phyloP scores from a whole-genome alignment of 2,113 vertebrate species.

The Rhinichthys klamathensis region DNA sequence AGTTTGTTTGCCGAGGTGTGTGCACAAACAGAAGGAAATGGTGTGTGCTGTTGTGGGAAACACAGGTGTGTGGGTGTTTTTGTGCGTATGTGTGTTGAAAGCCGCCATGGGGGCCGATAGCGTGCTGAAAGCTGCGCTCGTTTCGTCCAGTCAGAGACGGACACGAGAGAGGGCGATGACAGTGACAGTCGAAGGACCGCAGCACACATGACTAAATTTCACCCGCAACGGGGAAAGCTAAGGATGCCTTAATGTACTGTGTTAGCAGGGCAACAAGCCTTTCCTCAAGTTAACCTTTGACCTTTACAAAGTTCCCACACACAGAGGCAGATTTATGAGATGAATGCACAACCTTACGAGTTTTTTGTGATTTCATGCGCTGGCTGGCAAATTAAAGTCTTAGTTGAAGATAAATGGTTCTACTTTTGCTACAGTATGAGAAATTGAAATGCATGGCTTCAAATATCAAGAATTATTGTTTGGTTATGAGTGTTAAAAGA shows the following conservation, averaged over 20 bases:
- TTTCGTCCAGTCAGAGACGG: conserved; percentile 67
- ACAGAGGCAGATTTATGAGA: conserved; percentile 39
- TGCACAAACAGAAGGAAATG: conserved; percentile 66
- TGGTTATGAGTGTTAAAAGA: background rate
- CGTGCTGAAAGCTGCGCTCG: conserved; percentile 72
- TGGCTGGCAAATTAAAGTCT: background rate
- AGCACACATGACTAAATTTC: conserved; percentile 73
- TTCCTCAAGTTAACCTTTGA: conserved; percentile 69
- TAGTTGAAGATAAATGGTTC: background rate
- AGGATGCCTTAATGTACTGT: conserved; percentile 61
- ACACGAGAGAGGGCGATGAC: conserved; percentile 83
- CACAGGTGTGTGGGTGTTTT: conserved; percentile 68
- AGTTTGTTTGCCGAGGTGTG: conserved; percentile 50
- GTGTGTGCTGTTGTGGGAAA: conserved; percentile 70
- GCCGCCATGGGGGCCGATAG: conserved; percentile 18
- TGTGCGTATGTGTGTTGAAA: conserved; percentile 25
- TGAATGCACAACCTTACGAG: background rate
- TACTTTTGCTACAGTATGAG: background rate
- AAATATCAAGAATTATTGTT: background rate
- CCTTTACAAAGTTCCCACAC: conserved; percentile 60
- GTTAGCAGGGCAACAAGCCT: conserved; percentile 59
- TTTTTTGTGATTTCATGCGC: background rate
- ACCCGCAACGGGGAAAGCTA: conserved; percentile 47
- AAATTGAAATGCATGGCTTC: background rate
- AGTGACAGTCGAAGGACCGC: conserved; percentile 68